phyloP scores from a whole-genome alignment of 2,113 vertebrate genomes.

The Myiagra hebetior region DNA sequence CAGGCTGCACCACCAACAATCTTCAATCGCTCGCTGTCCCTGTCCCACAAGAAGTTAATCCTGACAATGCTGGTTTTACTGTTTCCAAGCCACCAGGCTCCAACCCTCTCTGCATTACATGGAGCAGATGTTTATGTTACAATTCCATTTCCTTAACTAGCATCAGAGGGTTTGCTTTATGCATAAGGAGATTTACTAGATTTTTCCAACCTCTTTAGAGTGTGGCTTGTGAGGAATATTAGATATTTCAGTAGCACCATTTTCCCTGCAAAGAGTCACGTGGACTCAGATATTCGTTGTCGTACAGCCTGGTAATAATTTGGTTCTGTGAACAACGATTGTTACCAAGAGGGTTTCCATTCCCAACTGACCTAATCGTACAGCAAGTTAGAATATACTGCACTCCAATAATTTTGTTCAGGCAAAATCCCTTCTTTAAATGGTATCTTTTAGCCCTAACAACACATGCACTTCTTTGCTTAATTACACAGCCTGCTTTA shows the following conservation, averaged over 20 bases:
- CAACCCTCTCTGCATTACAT: neutral
- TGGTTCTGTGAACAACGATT: neutral
- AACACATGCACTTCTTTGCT: neutral
- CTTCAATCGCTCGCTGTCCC: neutral
- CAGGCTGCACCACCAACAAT: neutral
- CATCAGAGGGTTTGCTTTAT: neutral
- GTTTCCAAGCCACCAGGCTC: neutral
- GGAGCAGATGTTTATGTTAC: neutral
- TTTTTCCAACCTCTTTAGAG: neutral
- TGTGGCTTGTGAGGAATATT: neutral
- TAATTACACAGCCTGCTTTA: neutral
- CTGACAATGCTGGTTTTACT: neutral
- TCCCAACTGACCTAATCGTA: neutral
- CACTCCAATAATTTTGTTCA: neutral
- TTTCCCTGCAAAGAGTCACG: neutral
- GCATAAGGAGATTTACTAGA: neutral
- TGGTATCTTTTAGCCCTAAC: neutral
- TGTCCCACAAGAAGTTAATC: neutral
- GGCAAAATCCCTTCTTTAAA: neutral
- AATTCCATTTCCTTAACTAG: neutral
- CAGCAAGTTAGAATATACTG: neutral
- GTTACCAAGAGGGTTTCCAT: neutral
- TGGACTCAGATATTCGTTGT: neutral
- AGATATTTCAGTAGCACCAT: neutral
- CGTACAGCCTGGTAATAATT: neutral